phyloP scores from a whole-genome alignment of 2,797 vertebrate species.

The Chiloscyllium punctatum region DNA sequence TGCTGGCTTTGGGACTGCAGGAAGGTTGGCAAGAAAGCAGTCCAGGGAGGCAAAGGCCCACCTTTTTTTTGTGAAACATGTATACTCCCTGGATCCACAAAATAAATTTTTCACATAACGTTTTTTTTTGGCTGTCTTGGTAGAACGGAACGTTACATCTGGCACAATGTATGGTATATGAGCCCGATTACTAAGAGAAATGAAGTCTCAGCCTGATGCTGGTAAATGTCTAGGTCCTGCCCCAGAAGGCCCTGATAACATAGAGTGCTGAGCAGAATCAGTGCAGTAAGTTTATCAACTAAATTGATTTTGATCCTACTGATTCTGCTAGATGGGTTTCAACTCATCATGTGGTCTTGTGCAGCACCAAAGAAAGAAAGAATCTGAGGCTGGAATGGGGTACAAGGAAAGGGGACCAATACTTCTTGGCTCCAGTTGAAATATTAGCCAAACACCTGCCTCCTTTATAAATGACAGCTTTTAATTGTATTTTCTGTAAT shows the following conservation, averaged over 20 bases:
- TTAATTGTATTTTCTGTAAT: neutral
- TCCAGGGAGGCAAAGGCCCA: neutral
- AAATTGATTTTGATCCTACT: neutral
- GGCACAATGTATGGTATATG: neutral
- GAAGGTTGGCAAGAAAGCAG: too few relatives aligned
- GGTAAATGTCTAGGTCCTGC: neutral
- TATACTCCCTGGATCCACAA: neutral
- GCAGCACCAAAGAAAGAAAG: neutral
- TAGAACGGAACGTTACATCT: neutral
- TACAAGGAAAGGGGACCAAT: neutral
- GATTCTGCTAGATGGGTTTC: neutral
- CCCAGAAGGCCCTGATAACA: neutral
- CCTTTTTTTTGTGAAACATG: neutral
- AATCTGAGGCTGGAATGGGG: neutral
- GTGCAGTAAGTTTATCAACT: neutral
- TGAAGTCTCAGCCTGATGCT: neutral
- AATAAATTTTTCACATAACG: neutral
- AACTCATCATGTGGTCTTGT: neutral
- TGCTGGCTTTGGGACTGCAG: neutral
- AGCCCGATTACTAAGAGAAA: neutral
- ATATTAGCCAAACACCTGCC: neutral
- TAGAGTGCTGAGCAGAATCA: neutral
- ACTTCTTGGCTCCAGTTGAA: neutral
- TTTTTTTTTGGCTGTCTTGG: neutral
- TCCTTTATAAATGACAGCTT: neutral